These are phyloP conservation scores for Bruchidius siliquastri DNA, from an alignment of 2,888 invertebrate species.

Conservation along the genomic window DNA sequence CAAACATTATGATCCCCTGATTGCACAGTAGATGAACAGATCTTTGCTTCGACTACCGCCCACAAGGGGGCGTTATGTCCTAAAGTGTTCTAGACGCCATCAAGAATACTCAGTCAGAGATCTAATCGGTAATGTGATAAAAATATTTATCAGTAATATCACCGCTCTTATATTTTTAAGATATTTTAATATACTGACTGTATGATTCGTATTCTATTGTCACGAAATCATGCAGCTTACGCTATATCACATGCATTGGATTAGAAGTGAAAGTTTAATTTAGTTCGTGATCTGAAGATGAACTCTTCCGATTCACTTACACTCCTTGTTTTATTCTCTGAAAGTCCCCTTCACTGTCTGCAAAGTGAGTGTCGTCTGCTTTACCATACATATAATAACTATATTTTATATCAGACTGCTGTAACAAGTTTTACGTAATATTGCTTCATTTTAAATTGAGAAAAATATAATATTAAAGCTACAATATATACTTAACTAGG, in stretches of 20 bases:
- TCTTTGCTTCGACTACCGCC: no score
- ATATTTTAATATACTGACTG: no score
- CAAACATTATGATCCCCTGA: no score
- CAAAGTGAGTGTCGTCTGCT: neutral
- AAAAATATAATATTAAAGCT: no score
- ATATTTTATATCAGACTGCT: neutral
- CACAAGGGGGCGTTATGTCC: no score
- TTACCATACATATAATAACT: neutral
- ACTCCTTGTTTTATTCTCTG: neutral
- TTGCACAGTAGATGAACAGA: no score
- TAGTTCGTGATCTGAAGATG: neutral
- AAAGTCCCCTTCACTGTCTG: neutral
- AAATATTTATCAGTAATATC: no score
- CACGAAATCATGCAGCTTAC: neutral
- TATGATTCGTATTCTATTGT: neutral
- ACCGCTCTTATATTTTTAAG: no score
- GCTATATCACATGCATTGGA: neutral
- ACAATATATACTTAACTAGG: no score
- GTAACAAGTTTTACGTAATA: neutral
- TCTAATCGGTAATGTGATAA: no score
- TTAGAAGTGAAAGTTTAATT: neutral
- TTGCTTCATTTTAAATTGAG: neutral
- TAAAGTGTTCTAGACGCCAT: no score
- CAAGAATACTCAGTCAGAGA: no score
- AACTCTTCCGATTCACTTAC: neutral